Base-by-base conservation (phyloP, 2,797 vertebrate species). In the Crossoptilon crossoptilon region DNA sequence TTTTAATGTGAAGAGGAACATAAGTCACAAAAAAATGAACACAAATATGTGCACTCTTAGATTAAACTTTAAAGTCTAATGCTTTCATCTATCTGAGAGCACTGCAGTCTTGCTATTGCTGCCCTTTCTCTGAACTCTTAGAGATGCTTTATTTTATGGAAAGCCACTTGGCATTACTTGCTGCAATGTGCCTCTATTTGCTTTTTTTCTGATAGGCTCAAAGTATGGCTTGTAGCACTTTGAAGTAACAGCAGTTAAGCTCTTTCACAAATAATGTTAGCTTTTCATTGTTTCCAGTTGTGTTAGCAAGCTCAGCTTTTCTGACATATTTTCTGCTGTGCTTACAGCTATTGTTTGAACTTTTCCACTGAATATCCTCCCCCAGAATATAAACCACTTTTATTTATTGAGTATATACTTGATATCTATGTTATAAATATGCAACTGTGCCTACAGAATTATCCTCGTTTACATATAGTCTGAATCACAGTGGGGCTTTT, bases 71-170 rank as follows among this genome's bases (percentile, higher is more conserved):
- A 77, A 56, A 64, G 46, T 81, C 44, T 63, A 76, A 84, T 44
- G 35, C 33, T 37, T 94, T 93, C 21, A 43, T 80, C 77, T 82
- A 31, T 8, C 51, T 77, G 62, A 64, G 17, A 84, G 8, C 31
- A 33, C 10, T 21, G 18, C n/a, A 35, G 27, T 90, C 48, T 62
- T 88, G 53, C 74, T 86, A 26, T 53, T 77, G n/a, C 78, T 96
- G 75, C 27, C 87, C 67, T 94, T 95, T 92, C 8, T 31, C 43
- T 94, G 90, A 96, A 94, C 81, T 89, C 71, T 76, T 41, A 37
- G 55, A 46, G 24, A 44, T 35, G 31, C 66, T 91, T 91, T 80
- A 35, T 88, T 67, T 87, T 88, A 62, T 71, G 51, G 78, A 46
- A 94, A 88, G 10, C 31, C 49, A 11, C 59, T 82, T 82, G 71